Conservation (phyloP, 2,797 vertebrate species). For the Graptemys geographica region DNA sequence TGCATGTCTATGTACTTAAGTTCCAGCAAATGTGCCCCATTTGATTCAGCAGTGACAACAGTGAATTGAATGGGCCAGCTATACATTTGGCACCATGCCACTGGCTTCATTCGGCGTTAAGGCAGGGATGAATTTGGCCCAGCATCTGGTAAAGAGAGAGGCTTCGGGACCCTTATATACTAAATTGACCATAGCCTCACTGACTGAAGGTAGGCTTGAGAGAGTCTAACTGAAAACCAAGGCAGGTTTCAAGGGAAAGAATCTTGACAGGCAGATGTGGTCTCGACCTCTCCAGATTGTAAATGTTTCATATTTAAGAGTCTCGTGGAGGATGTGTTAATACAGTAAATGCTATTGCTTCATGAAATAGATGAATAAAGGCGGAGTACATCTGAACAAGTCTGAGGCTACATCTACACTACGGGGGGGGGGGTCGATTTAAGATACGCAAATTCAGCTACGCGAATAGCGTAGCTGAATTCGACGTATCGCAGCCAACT, state of each 20-base stretch:
- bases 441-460: no score
- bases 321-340: neutral
- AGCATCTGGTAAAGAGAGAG: neutral
- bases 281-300: neutral
- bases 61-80: neutral
- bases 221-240: neutral
- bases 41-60: neutral
- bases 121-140: neutral
- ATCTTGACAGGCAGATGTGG: neutral
- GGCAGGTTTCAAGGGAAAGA: neutral
- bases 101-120: neutral
- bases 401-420: no score
- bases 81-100: neutral
- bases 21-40: neutral
- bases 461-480: no score
- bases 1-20: neutral
- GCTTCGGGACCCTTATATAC: neutral
- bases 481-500: no score
- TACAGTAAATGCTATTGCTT: neutral
- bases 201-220: no score
- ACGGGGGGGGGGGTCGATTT: no score
- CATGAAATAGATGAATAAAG: neutral
- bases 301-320: neutral
- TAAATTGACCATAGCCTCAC: no score
- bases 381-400: neutral